Conservation (phyloP, 92 coral and sea anemone genomes). For the Palythoa grandis region DNA sequence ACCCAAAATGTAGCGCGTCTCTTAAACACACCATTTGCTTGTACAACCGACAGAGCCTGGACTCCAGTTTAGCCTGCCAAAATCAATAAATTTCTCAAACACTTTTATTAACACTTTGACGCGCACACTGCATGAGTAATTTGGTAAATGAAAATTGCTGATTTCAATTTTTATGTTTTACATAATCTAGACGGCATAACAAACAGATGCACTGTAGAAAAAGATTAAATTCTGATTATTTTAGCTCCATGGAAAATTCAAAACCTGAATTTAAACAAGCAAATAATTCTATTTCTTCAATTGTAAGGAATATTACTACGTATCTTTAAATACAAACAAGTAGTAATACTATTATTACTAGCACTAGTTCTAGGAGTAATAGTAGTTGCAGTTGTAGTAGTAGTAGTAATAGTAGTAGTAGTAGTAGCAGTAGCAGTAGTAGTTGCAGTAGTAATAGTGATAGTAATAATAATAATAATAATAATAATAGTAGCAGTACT, state of each 20-base stretch:
- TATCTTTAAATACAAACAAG: not conserved
- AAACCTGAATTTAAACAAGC: too few species aligned
- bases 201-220: too few species aligned
- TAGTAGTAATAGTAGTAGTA: not conserved
- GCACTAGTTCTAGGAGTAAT: not conserved
- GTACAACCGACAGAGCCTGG: conserved; percentile 80
- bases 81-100: not conserved
- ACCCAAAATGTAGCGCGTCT: conserved; percentile 40
- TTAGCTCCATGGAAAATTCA: too few species aligned
- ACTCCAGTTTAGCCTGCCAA: conserved; percentile 76
- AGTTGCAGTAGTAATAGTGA: not conserved
- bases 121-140: too few species aligned
- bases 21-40: conserved; percentile 69
- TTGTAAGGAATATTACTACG: too few species aligned
- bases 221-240: too few species aligned
- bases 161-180: not conserved
- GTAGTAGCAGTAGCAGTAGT: not conserved
- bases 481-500: not conserved
- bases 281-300: too few species aligned
- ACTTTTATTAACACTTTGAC: not conserved
- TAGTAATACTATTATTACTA: not conserved
- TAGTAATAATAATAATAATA: not conserved
- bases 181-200: not conserved
- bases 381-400: not conserved
- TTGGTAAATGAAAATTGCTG: not conserved